Evolutionary conservation across 2,113 vertebrate species (phyloP).

Genomic region (Murina feae): DNA sequence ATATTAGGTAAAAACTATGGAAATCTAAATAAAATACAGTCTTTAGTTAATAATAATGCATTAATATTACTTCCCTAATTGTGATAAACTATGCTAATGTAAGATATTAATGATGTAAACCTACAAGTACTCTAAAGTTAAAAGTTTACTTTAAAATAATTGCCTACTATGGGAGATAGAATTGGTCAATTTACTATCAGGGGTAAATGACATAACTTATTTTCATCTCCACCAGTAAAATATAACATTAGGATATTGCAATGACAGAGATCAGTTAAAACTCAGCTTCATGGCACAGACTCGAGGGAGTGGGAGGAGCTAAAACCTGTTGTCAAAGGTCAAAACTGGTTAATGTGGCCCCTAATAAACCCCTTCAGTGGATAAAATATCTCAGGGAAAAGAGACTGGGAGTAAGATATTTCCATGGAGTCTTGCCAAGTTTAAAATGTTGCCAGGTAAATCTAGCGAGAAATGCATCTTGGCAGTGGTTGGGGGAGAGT

Average conservation of each 20-base stretch:
- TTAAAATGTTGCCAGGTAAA: neutral
- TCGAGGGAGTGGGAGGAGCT: neutral
- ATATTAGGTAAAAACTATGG: neutral
- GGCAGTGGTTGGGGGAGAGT: fast-evolving
- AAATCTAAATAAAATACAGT: neutral
- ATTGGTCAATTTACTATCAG: neutral
- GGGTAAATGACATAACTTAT: neutral
- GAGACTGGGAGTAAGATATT: neutral
- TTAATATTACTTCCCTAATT: neutral
- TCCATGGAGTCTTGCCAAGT: neutral
- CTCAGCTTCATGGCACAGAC: neutral
- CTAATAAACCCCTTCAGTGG: neutral
- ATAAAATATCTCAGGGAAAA: neutral
- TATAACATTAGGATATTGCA: neutral
- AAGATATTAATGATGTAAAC: neutral
- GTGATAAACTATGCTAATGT: neutral
- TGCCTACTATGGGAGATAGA: neutral
- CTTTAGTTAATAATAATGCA: neutral
- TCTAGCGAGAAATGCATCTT: neutral
- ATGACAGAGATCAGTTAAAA: neutral
- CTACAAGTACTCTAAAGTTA: neutral
- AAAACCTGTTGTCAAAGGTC: neutral
- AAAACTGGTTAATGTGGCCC: neutral
- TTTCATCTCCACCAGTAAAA: neutral
- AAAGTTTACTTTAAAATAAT: neutral